Base-by-base conservation (phyloP, 2,113 vertebrate genomes). In the Echinops telfairi region DNA sequence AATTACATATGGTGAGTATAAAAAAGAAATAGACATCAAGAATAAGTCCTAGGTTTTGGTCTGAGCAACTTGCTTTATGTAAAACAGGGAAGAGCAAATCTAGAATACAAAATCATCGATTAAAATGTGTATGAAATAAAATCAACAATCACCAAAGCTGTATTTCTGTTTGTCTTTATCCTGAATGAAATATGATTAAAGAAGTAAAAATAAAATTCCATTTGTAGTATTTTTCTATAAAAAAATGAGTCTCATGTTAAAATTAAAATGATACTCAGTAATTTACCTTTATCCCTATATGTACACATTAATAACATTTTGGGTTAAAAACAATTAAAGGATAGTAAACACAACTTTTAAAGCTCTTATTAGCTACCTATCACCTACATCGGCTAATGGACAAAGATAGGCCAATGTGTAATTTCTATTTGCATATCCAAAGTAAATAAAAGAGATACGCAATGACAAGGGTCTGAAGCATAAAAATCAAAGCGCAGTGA, bases 281-380 rank as follows among this genome's bases (percentile, higher is more conserved):
- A 93, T 84, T 62, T 17, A 62, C 60, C 22, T 23, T 19, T 62
- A 1, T 22, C 16, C 22, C 16, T 22, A 57, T 33, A 70, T 79
- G 36, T 78, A 91, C 58, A 64, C 60, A 22, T 62, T 4, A 33
- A 91, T 29, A 86, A 88, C 68, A 77, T 31, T 5, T 20, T 57
- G 47, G n/a, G 31, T 29, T 86, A 86, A 22, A 20, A 66, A 27
- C 70, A 71, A 10, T 83, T 60, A 81, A 76, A 92, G 7, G 23
- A 87, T 10, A 60, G 17, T 66, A 83, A 79, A 70, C 60, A 89
- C 79, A 93, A 33, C 23, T 73, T 83, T 75, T 86, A 94, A 78
- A 89, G 77, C 36, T 3, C 2, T 71, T 19, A 66, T 15, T 83
- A 29, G 71, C 15, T 87, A 79, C 19, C 77, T 83, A 22, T 87